Evolutionary conservation across 2,888 invertebrate species (phyloP).

Genomic region (Oligia latruncula): DNA sequence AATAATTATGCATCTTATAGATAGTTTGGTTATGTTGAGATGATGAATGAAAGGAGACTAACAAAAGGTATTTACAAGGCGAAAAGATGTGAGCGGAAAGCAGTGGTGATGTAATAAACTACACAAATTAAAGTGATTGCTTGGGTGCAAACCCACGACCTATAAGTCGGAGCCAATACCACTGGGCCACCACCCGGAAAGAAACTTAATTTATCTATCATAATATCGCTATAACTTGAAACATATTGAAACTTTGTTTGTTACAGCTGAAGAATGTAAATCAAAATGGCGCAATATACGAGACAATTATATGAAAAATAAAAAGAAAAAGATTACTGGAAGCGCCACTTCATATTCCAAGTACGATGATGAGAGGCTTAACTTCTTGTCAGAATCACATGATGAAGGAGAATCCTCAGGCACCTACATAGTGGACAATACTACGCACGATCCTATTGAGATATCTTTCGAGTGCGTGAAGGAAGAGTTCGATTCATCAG

Average conservation of each 20-base stretch:
- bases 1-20: too few species aligned
- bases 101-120: background rate
- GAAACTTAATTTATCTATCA: background rate
- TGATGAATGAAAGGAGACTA: background rate
- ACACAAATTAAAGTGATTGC: background rate
- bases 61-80: background rate
- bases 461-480: conserved; percentile 27
- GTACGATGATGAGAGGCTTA: conserved; percentile 49
- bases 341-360: conserved; percentile 31
- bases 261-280: conserved; percentile 58
- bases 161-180: background rate
- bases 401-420: conserved; percentile 26
- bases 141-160: background rate
- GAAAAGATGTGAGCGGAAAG: background rate
- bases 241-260: conserved; percentile 23
- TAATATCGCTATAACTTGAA: background rate
- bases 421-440: conserved; percentile 4
- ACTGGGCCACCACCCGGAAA: background rate
- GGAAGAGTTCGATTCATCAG: conserved; percentile 46
- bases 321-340: conserved; percentile 51
- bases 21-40: background rate
- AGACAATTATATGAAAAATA: conserved; percentile 51
- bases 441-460: conserved; percentile 24
- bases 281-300: conserved; percentile 58
- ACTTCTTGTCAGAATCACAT: conserved; percentile 43